Conservation (phyloP, 2,113 vertebrate genomes). For the Alligator sinensis region DNA sequence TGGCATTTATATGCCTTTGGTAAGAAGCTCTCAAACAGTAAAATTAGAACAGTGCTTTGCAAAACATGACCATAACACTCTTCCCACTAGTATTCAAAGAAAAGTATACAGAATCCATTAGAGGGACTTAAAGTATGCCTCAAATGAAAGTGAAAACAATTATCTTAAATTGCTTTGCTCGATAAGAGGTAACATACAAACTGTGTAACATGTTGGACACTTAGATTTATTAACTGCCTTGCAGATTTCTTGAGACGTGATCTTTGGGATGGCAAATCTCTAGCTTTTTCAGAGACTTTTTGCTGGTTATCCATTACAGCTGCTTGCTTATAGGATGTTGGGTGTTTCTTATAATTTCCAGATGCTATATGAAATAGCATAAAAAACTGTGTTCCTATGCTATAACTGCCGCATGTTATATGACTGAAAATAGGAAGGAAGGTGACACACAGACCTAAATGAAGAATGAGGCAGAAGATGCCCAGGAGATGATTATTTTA, state of each 20-base stretch:
- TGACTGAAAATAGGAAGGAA: neutral
- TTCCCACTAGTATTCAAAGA: neutral
- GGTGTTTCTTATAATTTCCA: slow-evolving; percentile 42
- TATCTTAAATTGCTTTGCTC: neutral
- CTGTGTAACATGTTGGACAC: neutral
- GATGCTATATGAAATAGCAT: neutral
- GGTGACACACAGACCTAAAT: neutral
- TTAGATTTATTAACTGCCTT: neutral
- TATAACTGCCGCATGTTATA: slow-evolving; percentile 15
- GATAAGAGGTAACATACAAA: neutral
- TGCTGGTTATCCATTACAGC: no score
- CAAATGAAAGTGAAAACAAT: neutral
- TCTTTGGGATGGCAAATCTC: neutral
- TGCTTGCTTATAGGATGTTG: neutral
- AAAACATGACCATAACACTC: neutral
- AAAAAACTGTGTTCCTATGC: neutral
- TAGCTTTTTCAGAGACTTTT: neutral
- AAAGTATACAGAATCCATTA: neutral
- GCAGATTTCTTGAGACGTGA: neutral
- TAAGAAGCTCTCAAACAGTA: neutral
- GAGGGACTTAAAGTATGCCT: neutral
- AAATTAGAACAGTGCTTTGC: neutral
- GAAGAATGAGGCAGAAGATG: neutral
- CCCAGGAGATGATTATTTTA: neutral
- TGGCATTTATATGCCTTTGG: neutral